These are phyloP conservation scores for Epinotia ramella DNA, from an alignment of 2,888 invertebrate species.

Conservation along the genomic window DNA sequence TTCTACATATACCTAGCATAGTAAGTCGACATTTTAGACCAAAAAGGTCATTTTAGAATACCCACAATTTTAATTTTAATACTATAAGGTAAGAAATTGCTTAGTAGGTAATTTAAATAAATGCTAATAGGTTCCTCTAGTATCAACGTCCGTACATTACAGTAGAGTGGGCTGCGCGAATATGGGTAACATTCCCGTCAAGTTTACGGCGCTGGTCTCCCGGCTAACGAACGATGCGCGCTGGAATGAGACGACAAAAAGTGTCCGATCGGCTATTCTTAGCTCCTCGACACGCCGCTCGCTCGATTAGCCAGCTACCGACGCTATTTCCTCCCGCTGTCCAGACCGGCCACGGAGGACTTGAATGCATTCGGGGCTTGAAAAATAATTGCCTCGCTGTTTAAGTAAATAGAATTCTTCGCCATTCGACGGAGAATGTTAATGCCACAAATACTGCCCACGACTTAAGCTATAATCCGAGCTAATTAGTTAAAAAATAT, in stretches of 20 bases:
- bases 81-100: neutral
- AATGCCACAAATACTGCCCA: slow-evolving; percentile 51
- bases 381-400: slow-evolving; percentile 65
- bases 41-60: neutral
- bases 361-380: slow-evolving; percentile 59
- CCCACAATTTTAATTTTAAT: neutral
- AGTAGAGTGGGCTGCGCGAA: slow-evolving; percentile 50
- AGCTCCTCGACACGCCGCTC: slow-evolving; percentile 58
- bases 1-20: too few species aligned
- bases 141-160: slow-evolving; percentile 15
- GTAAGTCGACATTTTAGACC: too few species aligned
- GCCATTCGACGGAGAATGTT: slow-evolving; percentile 55
- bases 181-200: slow-evolving; percentile 59
- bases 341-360: slow-evolving; percentile 55
- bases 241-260: slow-evolving; percentile 71
- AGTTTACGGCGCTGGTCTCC: slow-evolving; percentile 57
- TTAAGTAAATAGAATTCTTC: slow-evolving; percentile 57
- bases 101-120: neutral
- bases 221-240: slow-evolving; percentile 61
- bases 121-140: slow-evolving; percentile 2
- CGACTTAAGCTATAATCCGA: slow-evolving; percentile 50
- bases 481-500: slow-evolving; percentile 59
- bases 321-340: slow-evolving; percentile 56
- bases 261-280: slow-evolving; percentile 68
- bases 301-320: slow-evolving; percentile 64